A percentile compares a stretch with the other conserved stretches of the same genome.
These are phyloP conservation scores for Drosophila dives DNA, from an alignment of 2,888 invertebrate genomes.

Conservation along the genomic window DNA sequence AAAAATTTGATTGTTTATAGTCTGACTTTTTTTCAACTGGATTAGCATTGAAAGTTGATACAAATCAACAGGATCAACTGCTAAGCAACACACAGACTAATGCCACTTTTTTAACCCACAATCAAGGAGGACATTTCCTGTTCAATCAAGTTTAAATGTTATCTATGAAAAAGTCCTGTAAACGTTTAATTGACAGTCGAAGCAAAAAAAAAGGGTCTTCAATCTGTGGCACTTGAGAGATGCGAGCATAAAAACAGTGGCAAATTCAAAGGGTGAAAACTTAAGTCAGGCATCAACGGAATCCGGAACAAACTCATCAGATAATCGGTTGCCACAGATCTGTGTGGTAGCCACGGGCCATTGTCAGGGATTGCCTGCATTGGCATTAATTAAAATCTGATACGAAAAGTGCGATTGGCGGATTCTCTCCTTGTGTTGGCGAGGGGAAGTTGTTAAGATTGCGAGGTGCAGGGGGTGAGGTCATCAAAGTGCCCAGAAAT, in stretches of 20 bases:
- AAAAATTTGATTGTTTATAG: not conserved
- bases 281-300: not conserved
- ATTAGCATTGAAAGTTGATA: not conserved
- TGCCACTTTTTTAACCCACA: not conserved
- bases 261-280: slow-evolving; percentile 1
- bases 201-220: slow-evolving; percentile 3
- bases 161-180: not conserved
- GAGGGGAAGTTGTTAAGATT: not conserved
- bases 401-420: slow-evolving; percentile 28
- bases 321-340: slow-evolving; percentile 37
- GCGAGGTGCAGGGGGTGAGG: not conserved
- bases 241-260: not conserved
- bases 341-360: slow-evolving; percentile 19
- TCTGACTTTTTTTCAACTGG: not conserved
- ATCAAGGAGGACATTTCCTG: not conserved
- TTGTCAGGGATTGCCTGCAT: slow-evolving; percentile 22
- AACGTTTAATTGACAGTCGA: slow-evolving; percentile 15
- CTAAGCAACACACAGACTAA: not conserved
- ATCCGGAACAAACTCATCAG: not conserved
- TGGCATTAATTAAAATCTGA: slow-evolving; percentile 66
- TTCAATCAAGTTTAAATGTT: not conserved
- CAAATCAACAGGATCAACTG: not conserved
- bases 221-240: slow-evolving; percentile 17
- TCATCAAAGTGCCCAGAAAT: slow-evolving; percentile 48
- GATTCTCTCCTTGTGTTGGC: not conserved